Base-by-base conservation (phyloP, 2,888 invertebrate species). In the Hypomecis atomaria region DNA sequence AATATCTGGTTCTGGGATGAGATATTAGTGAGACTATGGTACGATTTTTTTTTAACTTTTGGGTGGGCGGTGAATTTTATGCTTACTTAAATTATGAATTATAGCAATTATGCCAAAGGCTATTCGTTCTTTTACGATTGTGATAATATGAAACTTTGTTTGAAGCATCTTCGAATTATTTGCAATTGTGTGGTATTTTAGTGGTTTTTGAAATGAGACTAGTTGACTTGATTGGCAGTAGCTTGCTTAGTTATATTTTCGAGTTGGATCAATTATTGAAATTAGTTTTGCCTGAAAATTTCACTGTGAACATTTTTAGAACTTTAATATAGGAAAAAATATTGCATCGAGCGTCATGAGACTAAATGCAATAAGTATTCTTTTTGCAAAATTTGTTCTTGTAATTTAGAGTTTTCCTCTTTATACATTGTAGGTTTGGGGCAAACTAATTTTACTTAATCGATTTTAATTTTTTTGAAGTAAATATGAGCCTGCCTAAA, bases 401-500 rank as follows among this genome's bases (percentile, higher is more conserved):
- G 36, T 55, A 5, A 11, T 33, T 5, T 34, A n/a, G 13, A 44
- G 11, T n/a, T 40, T 23, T 23, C 9, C 23, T 8, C 5, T 48
- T n/a, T 40, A 7, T 43, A 54, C 6, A 13, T 33, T 8, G 0
- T 11, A 13, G 38, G 53, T 42, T 48, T 50, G 7, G 47, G 57
- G 47, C 47, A 53, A 34, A 63, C 69, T 70, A 66, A 72, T 67
- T 67, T 76, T 23, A 8, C 5, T 53, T 13, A 50, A 37, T 37
- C 9, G 36, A 44, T 8, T 54, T 73, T 53, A 37, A 66, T 66
- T 61, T 70, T 62, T 68, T 73, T 73, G 65, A 54, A 52, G 37
- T 59, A 60, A 66, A 68, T 65, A 83, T 78, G 79, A 86, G 90
- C 90, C 89, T 90, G 90, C 90, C 90, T 90, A 88, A 85, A 85